Conservation (phyloP, 1,140 invertebrate genomes). For the Aphis craccivora region DNA sequence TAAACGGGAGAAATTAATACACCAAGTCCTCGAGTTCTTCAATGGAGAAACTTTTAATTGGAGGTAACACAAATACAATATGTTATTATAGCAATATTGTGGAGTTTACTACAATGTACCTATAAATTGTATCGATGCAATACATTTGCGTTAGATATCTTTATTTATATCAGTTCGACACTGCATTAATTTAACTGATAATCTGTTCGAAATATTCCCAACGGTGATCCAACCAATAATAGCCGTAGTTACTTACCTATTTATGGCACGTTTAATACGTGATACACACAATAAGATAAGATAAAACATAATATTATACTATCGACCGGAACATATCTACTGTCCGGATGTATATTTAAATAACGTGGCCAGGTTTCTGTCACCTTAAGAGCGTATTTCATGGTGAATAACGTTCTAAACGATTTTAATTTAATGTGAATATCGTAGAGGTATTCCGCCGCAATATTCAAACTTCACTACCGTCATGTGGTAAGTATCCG, state of each 20-base stretch:
- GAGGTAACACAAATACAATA: not conserved
- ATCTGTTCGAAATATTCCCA: not conserved
- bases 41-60: not conserved
- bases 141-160: not conserved
- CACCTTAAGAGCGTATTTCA: not conserved
- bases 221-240: not conserved
- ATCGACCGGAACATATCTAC: not conserved
- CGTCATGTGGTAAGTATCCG: not conserved
- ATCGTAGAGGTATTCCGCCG: not conserved
- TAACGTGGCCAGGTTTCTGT: not conserved
- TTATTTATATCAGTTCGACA: not conserved
- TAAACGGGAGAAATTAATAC: not conserved
- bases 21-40: not conserved
- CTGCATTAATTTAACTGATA: not conserved
- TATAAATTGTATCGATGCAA: not conserved
- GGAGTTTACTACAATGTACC: not conserved
- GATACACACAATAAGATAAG: not conserved
- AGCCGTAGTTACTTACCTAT: not conserved
- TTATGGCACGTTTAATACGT: not conserved
- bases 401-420: not conserved
- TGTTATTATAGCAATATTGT: not conserved
- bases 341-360: not conserved
- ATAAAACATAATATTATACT: slow-evolving; percentile 2
- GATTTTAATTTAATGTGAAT: not conserved
- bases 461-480: not conserved